Evolutionary conservation across 1,140 invertebrate species (phyloP).

Genomic region (Trichonephila inaurata): DNA sequence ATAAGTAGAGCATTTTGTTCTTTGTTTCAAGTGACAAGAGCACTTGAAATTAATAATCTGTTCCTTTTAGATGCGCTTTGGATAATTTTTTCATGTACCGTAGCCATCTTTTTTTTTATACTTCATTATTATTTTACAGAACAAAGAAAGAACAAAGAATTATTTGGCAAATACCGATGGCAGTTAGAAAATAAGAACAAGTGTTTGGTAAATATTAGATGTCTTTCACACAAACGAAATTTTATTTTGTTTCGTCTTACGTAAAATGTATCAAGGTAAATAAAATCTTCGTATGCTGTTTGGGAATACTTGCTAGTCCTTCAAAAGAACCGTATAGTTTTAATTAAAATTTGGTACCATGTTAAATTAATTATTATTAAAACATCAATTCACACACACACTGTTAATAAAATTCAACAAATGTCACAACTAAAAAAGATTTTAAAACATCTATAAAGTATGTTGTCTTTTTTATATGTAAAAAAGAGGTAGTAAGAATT

Average conservation of each 20-base stretch:
- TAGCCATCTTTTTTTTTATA: background rate
- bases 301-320: too few species aligned
- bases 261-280: background rate
- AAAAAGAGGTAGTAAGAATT: too few species aligned
- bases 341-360: too few species aligned
- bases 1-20: background rate
- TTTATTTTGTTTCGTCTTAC: background rate
- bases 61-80: background rate
- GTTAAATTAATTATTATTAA: too few species aligned
- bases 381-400: too few species aligned
- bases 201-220: conserved; percentile 18
- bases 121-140: background rate
- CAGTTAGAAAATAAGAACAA: background rate
- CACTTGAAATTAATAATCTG: conserved; percentile 9
- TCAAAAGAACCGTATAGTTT: too few species aligned
- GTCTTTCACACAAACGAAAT: background rate
- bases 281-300: background rate
- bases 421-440: too few species aligned
- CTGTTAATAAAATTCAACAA: too few species aligned
- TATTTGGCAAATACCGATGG: background rate
- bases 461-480: too few species aligned
- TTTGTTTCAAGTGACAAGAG: background rate
- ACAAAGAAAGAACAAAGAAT: background rate
- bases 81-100: background rate
- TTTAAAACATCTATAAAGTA: too few species aligned